Evolutionary conservation across 2,888 invertebrate species (phyloP).

Genomic region (Cephus nigrinus): DNA sequence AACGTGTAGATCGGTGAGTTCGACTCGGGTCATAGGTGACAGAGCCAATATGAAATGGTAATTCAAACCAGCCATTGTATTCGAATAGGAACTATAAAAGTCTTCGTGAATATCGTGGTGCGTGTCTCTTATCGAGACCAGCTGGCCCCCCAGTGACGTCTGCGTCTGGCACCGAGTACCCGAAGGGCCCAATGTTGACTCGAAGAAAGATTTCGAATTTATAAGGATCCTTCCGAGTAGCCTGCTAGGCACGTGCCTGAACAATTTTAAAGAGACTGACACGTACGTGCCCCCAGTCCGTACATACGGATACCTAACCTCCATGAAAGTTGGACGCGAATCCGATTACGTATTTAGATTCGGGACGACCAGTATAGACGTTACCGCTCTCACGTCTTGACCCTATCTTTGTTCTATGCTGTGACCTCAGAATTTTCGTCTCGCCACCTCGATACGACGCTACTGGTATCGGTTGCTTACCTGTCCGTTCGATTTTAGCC

Average conservation of each 20-base stretch:
- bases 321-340: slow-evolving; percentile 8
- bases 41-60: slow-evolving; percentile 53
- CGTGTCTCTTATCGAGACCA: background rate
- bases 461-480: background rate
- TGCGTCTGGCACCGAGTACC: background rate
- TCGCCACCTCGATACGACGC: background rate
- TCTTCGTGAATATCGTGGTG: background rate
- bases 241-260: background rate
- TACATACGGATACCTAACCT: background rate
- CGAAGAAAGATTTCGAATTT: background rate
- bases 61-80: slow-evolving; percentile 55
- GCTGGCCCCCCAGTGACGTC: background rate
- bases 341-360: slow-evolving; percentile 45
- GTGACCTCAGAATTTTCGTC: background rate
- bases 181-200: background rate
- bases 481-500: background rate
- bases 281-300: background rate
- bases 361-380: slow-evolving; percentile 33
- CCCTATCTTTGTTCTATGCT: slow-evolving; percentile 40
- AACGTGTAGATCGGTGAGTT: background rate
- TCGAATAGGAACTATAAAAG: slow-evolving; percentile 43
- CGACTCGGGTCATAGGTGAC: slow-evolving; percentile 48
- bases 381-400: slow-evolving; percentile 44
- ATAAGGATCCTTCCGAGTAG: background rate
- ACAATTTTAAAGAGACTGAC: background rate